Conservation (phyloP, 1,140 invertebrate genomes). For the Maniola jurtina region DNA sequence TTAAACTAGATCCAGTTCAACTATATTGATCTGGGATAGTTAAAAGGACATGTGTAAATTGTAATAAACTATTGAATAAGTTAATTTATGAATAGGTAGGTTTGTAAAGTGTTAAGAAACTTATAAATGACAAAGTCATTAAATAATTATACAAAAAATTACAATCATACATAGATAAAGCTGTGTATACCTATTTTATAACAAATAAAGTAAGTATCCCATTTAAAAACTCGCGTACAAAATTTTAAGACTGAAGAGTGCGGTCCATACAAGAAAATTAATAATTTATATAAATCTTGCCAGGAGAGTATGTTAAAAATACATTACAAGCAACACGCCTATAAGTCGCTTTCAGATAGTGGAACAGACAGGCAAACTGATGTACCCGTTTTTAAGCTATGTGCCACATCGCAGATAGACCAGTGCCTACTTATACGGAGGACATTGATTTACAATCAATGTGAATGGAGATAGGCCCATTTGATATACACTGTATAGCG, state of each 20-base stretch:
- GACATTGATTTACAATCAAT: constrained; percentile 58
- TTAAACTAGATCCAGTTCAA: no score
- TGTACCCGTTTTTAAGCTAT: constrained; percentile 17
- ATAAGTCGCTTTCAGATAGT: constrained; percentile 1
- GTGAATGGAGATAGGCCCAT: constrained; percentile 50
- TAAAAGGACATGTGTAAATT: no score
- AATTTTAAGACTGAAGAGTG: background rate
- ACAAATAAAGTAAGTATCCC: background rate
- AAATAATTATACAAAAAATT: no score
- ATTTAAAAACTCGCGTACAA: background rate
- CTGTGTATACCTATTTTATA: no score
- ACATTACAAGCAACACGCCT: constrained; percentile 1
- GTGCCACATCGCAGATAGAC: constrained; percentile 14
- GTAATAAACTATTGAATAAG: no score
- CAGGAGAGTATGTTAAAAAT: constrained; percentile 1
- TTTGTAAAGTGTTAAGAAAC: no score
- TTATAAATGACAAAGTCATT: no score
- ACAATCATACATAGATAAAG: no score
- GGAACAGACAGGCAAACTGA: constrained; percentile 1
- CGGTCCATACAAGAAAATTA: constrained; percentile 1
- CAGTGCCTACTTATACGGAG: constrained; percentile 44
- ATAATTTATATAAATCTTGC: constrained; percentile 4
- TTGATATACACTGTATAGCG: constrained; percentile 37
- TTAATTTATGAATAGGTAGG: no score
- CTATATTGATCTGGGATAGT: no score